Conservation (phyloP, 2,113 vertebrate species). For the Eubucco bourcierii region DNA sequence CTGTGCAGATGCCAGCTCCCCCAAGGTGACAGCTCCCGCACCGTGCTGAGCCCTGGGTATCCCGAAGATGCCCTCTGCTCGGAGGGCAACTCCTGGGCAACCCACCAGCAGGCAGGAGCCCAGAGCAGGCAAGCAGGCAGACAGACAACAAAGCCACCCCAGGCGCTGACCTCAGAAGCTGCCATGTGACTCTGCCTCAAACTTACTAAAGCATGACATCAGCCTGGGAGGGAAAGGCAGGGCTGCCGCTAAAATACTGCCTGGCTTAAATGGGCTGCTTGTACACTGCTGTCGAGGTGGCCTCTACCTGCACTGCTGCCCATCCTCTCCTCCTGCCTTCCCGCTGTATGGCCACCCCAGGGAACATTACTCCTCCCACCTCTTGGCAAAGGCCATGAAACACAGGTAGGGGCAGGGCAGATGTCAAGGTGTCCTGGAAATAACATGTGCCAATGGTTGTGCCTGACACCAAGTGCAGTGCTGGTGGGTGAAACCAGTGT, state of each 20-base stretch:
- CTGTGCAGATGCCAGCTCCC: background rate
- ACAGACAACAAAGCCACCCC: conserved; percentile 50
- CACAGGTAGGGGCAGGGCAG: background rate
- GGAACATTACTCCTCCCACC: accelerated
- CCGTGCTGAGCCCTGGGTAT: background rate
- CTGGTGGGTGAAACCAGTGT: background rate
- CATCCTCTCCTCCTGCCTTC: background rate
- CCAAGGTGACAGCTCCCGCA: background rate
- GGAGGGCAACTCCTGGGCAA: background rate
- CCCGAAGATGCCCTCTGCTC: accelerated
- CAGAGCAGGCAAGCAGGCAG: background rate
- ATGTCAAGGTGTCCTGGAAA: background rate
- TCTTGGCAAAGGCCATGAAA: background rate
- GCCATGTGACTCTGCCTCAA: conserved; percentile 72
- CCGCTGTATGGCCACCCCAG: accelerated
- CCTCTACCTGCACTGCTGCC: background rate
- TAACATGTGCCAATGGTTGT: accelerated
- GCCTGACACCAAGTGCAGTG: accelerated
- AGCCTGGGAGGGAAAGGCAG: conserved; percentile 59
- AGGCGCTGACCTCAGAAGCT: conserved; percentile 65
- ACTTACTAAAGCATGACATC: conserved; percentile 79
- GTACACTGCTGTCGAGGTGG: background rate
- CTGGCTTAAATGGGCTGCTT: conserved; percentile 73
- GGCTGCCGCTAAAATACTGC: conserved; percentile 62
- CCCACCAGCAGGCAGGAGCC: background rate